Evolutionary conservation across 2,888 invertebrate species (phyloP).

Genomic region (Caenorhabditis sp.): DNA sequence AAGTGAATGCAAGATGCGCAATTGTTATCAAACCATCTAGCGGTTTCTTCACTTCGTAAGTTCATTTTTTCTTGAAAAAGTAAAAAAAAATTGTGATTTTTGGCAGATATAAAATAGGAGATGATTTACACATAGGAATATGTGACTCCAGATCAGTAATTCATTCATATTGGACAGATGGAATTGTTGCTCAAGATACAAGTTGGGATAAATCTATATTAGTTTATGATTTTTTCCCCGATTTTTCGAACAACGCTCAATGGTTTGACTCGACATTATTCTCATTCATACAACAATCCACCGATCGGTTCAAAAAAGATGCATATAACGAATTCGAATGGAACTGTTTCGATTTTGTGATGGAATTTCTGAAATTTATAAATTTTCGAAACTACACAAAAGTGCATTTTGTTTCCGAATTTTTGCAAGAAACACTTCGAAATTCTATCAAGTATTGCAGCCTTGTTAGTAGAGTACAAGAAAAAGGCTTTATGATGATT

Average conservation of each 20-base stretch:
- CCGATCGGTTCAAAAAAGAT: slow-evolving; percentile 17
- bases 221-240: slow-evolving; percentile 19
- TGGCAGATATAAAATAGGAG: slow-evolving; percentile 25
- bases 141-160: slow-evolving; percentile 29
- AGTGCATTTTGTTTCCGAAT: slow-evolving; percentile 35
- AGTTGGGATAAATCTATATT: slow-evolving; percentile 32
- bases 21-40: slow-evolving; percentile 40
- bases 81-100: neutral
- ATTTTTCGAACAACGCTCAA: slow-evolving; percentile 17
- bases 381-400: slow-evolving; percentile 34
- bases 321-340: slow-evolving; percentile 33
- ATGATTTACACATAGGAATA: slow-evolving; percentile 47
- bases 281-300: slow-evolving; percentile 11
- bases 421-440: slow-evolving; percentile 24
- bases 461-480: slow-evolving; percentile 27
- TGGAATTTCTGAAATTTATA: slow-evolving; percentile 38
- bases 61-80: neutral
- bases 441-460: slow-evolving; percentile 40
- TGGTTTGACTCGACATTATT: slow-evolving; percentile 22
- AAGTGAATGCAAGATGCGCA: slow-evolving; percentile 21
- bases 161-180: slow-evolving; percentile 40
- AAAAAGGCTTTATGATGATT: slow-evolving; percentile 24
- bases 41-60: slow-evolving; percentile 30
- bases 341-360: slow-evolving; percentile 47
- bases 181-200: slow-evolving; percentile 11